Conservation (phyloP, 2,888 invertebrate genomes). For the Athalia cordata region DNA sequence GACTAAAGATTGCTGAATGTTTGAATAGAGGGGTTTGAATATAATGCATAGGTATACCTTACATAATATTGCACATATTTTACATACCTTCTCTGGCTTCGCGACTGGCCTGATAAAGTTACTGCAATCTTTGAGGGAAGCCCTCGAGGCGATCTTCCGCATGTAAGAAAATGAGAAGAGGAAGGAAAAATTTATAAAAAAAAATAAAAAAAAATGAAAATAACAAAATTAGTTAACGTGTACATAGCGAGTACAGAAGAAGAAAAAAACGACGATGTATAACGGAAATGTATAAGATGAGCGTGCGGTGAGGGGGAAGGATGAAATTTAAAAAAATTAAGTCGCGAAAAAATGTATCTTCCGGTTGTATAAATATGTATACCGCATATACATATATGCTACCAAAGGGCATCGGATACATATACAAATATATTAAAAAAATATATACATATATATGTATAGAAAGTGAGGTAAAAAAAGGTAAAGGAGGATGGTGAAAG, state of each 20-base stretch:
- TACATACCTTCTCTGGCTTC: neutral
- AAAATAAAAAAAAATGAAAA: too few species aligned
- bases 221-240: too few species aligned
- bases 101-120: conserved; percentile 8
- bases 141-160: conserved; percentile 5
- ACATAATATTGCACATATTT: too few species aligned
- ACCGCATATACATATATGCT: too few species aligned
- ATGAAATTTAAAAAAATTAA: neutral
- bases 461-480: conserved; percentile 4
- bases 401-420: too few species aligned
- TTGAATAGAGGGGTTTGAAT: conserved; percentile 20
- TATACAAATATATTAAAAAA: too few species aligned
- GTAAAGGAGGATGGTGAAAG: conserved; percentile 16
- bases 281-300: neutral
- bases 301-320: too few species aligned
- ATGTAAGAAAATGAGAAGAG: neutral
- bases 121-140: conserved; percentile 33
- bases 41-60: too few species aligned
- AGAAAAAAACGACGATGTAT: conserved; percentile 1
- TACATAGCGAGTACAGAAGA: neutral
- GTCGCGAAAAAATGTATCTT: too few species aligned
- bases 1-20: conserved; percentile 18
- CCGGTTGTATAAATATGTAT: too few species aligned
- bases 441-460: neutral
- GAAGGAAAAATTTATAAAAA: neutral